These are phyloP conservation scores for Amiota communis DNA, from an alignment of 2,888 invertebrate genomes.

Conservation along the genomic window DNA sequence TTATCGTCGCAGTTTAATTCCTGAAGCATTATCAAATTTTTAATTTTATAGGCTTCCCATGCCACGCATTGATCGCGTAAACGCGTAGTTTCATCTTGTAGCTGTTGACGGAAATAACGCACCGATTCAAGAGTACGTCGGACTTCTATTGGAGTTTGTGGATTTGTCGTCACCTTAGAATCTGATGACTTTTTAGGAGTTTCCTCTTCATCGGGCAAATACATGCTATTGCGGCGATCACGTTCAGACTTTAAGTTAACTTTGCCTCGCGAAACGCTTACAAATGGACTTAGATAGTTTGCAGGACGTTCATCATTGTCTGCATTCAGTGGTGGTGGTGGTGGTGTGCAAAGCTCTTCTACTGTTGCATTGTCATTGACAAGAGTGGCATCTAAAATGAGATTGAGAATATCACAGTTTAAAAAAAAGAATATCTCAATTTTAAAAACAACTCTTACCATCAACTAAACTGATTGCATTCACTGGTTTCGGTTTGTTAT, in stretches of 20 bases:
- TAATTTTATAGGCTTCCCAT: slow-evolving; percentile 73
- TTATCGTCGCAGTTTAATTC: slow-evolving; percentile 71
- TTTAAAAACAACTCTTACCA: not conserved
- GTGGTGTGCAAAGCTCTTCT: slow-evolving; percentile 15
- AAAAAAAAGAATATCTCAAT: not conserved
- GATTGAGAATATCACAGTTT: slow-evolving; percentile 9
- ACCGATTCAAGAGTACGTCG: slow-evolving; percentile 61
- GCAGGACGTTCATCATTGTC: slow-evolving; percentile 39
- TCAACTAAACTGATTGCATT: not conserved
- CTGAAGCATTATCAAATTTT: slow-evolving; percentile 68
- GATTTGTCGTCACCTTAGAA: not conserved
- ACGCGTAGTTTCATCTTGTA: slow-evolving; percentile 74
- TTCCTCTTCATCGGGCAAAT: slow-evolving; percentile 44
- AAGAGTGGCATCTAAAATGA: not conserved
- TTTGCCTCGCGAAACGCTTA: slow-evolving; percentile 76
- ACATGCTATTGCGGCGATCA: slow-evolving; percentile 66
- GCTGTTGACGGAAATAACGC: slow-evolving; percentile 65
- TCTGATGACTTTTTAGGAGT: slow-evolving; percentile 29
- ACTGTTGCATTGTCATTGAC: slow-evolving; percentile 17
- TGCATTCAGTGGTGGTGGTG: not conserved
- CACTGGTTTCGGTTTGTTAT: not conserved
- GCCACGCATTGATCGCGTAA: slow-evolving; percentile 73
- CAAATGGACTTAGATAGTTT: slow-evolving; percentile 73
- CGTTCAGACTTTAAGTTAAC: slow-evolving; percentile 74
- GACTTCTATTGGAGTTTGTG: slow-evolving; percentile 33